phyloP scores from a whole-genome alignment of 2,888 invertebrate genomes.

The Dynastes hyllus region DNA sequence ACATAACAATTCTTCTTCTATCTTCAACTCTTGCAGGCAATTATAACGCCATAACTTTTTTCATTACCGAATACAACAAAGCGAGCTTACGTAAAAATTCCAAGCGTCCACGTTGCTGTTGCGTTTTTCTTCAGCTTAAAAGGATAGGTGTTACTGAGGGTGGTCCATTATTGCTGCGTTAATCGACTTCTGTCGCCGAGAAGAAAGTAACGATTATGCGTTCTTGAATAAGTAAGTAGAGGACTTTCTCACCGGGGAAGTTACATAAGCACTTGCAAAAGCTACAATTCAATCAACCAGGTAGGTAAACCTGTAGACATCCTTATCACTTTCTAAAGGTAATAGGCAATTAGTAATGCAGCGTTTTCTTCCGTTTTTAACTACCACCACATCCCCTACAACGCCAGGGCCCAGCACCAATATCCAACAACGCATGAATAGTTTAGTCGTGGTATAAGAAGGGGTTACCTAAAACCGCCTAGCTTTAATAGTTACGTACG shows the following conservation, averaged over 20 bases:
- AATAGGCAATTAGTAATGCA: too few relatives aligned
- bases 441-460: too few relatives aligned
- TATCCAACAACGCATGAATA: too few relatives aligned
- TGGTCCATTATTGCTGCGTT: constrained; percentile 24
- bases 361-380: too few relatives aligned
- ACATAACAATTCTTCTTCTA: constrained; percentile 44
- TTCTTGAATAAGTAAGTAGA: constrained; percentile 17
- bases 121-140: background rate
- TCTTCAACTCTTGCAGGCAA: constrained; percentile 43
- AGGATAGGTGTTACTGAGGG: background rate
- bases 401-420: too few relatives aligned
- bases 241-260: background rate
- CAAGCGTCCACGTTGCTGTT: background rate
- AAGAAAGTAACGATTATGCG: constrained; percentile 15
- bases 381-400: too few relatives aligned
- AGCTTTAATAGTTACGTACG: too few relatives aligned
- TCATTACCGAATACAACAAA: constrained; percentile 29
- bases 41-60: constrained; percentile 48
- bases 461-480: too few relatives aligned
- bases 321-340: too few relatives aligned
- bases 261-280: background rate
- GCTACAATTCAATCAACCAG: too few relatives aligned
- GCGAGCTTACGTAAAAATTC: constrained; percentile 22
- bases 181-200: constrained; percentile 24
- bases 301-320: too few relatives aligned